Evolutionary conservation across 2,113 vertebrate species (phyloP).

Genomic region (Pomatostomus ruficeps): DNA sequence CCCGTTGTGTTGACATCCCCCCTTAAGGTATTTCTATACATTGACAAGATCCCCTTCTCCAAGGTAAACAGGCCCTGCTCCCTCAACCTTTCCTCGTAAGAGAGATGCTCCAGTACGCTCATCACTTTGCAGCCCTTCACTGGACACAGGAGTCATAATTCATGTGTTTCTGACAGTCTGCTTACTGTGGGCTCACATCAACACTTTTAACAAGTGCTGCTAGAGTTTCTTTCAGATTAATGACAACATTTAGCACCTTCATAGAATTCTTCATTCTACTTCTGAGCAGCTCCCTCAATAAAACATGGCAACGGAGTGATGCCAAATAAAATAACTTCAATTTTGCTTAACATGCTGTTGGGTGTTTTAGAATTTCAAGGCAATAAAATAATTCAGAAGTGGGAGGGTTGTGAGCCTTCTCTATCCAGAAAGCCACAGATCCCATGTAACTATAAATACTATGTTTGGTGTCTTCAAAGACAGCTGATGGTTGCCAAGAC

Average conservation of each 20-base stretch:
- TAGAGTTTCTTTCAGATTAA: not conserved
- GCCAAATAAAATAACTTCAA: not conserved
- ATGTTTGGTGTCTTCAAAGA: not conserved
- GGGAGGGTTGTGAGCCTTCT: not conserved
- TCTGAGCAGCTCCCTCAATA: not conserved
- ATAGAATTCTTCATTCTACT: not conserved
- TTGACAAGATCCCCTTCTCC: not conserved
- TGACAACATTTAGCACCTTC: not conserved
- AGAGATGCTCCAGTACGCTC: not conserved
- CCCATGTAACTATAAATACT: not conserved
- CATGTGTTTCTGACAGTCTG: not conserved
- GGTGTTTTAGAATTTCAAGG: not conserved
- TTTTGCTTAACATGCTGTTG: not conserved
- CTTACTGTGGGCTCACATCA: not conserved
- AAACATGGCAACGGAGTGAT: not conserved
- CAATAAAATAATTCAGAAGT: not conserved
- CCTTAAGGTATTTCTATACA: not conserved
- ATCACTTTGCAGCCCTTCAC: rapidly evolving
- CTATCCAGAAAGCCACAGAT: not conserved
- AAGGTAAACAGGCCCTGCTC: not conserved
- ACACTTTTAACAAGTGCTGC: not conserved
- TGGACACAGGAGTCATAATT: not conserved
- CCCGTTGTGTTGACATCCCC: rapidly evolving
- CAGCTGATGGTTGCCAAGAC: not conserved
- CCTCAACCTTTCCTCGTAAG: not conserved